phyloP scores from a whole-genome alignment of 53 echinoderm and acorn worm genomes.

The Luidia sarsii region DNA sequence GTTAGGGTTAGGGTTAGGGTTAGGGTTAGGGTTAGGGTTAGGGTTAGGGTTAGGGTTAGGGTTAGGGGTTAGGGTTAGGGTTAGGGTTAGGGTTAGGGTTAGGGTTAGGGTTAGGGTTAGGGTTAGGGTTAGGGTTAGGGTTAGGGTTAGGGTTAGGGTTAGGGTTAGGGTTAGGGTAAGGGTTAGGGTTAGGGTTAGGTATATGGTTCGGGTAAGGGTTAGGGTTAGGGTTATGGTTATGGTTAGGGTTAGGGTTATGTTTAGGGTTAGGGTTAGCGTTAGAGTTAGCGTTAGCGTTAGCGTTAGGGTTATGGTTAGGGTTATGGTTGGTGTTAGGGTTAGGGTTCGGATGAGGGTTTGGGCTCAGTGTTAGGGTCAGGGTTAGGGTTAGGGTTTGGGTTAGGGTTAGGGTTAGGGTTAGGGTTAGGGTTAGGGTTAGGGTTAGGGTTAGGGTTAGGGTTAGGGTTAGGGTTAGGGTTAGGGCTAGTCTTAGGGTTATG shows the following conservation, averaged over 20 bases:
- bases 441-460: background rate
- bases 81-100: constrained; percentile 13
- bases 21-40: background rate
- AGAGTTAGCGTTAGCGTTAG: background rate
- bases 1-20: constrained; percentile 1
- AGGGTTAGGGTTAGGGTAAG: constrained; percentile 1
- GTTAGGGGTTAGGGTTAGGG: no score
- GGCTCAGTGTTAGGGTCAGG: no score
- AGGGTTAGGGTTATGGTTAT: background rate
- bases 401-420: background rate
- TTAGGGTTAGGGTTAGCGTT: background rate
- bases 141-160: constrained; percentile 47
- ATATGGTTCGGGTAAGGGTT: background rate
- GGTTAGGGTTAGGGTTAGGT: no score
- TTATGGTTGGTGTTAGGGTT: no score
- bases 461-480: no score
- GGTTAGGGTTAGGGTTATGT: no score
- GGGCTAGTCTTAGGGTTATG: no score
- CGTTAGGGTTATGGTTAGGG: background rate
- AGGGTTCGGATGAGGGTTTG: no score
- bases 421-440: constrained; percentile 10
- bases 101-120: background rate
- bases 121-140: constrained; percentile 11
- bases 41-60: no score
- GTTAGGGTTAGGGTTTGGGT: no score